Percentiles rank a stretch among this genome's conserved stretches.
Evolutionary conservation across 2,797 vertebrate genomes (phyloP).

Genomic region (Scleropages formosus): DNA sequence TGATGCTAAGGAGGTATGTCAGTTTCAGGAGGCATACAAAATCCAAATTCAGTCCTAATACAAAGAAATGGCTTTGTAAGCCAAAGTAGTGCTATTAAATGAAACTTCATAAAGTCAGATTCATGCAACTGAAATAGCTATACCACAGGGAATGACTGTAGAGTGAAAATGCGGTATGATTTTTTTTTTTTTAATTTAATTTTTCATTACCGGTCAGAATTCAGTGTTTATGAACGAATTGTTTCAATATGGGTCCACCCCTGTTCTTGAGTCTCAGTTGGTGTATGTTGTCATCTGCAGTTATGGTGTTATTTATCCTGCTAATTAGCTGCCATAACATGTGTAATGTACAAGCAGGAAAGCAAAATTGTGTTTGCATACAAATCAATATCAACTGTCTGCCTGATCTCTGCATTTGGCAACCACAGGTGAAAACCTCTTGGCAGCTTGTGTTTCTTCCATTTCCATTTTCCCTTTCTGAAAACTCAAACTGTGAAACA

Average conservation of each 20-base stretch:
- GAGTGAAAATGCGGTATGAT: no score
- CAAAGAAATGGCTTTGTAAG: no score
- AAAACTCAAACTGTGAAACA: not conserved
- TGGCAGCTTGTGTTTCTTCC: not conserved
- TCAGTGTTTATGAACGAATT: not conserved
- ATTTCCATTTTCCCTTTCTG: not conserved
- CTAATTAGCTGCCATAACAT: slow-evolving; percentile 29
- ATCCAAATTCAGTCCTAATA: no score
- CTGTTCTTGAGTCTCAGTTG: slow-evolving; percentile 18
- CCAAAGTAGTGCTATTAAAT: no score
- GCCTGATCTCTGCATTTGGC: not conserved
- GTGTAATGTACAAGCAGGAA: slow-evolving; percentile 5
- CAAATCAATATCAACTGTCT: slow-evolving; percentile 17
- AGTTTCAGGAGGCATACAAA: no score
- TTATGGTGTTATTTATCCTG: slow-evolving; percentile 32
- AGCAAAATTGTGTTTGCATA: slow-evolving; percentile 21
- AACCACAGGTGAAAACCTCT: not conserved
- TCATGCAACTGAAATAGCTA: no score
- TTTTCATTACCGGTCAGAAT: not conserved
- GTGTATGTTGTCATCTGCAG: slow-evolving; percentile 21
- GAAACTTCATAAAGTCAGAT: no score
- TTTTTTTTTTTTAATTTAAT: not conserved
- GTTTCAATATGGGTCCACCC: slow-evolving; percentile 12
- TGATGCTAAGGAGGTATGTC: no score
- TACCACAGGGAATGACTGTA: no score